These are phyloP conservation scores for Ips typographus DNA, from an alignment of 1,140 invertebrate genomes.

Conservation along the genomic window DNA sequence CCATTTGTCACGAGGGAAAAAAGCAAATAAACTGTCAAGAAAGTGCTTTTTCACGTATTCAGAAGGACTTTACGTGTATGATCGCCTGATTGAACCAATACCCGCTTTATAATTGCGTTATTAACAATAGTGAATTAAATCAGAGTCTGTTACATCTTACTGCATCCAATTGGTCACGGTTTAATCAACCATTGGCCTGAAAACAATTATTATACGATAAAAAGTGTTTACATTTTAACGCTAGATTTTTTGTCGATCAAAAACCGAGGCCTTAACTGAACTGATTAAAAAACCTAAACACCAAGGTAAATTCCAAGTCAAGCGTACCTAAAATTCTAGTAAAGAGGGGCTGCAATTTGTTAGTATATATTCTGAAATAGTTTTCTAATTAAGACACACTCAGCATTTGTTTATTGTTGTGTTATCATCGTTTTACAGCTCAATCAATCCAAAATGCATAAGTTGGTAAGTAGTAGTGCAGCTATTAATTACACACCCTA, in stretches of 20 bases:
- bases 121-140: background rate
- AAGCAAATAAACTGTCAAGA: too few relatives aligned
- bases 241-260: slow-evolving; percentile 8
- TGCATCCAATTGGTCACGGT: background rate
- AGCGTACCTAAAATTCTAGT: slow-evolving; percentile 14
- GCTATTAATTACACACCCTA: background rate
- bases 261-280: slow-evolving; percentile 18
- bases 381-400: background rate
- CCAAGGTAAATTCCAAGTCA: slow-evolving; percentile 21
- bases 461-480: slow-evolving; percentile 7
- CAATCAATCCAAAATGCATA: background rate
- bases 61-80: background rate
- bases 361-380: slow-evolving; percentile 6
- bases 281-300: slow-evolving; percentile 13
- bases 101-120: background rate
- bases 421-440: background rate
- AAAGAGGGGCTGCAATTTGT: slow-evolving; percentile 4
- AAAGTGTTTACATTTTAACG: background rate
- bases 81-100: background rate
- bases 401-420: background rate
- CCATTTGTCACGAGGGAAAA: too few relatives aligned
- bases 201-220: slow-evolving; percentile 6
- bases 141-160: background rate
- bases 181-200: background rate
- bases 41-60: too few relatives aligned